These are phyloP conservation scores for Halictus quadricinctus DNA, from an alignment of 2,888 invertebrate genomes.

Conservation along the genomic window DNA sequence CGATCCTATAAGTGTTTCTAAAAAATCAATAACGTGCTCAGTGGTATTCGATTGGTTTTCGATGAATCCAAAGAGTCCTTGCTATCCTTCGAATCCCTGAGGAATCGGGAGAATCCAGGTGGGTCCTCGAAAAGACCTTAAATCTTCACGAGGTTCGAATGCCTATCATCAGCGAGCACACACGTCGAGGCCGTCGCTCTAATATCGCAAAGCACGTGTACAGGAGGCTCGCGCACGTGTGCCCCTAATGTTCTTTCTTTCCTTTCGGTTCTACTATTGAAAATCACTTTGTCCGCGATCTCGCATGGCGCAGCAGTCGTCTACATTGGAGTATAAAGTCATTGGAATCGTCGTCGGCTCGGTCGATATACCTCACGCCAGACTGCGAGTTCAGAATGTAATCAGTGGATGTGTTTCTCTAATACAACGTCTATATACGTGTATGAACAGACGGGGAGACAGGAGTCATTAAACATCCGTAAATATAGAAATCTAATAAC, in stretches of 20 bases:
- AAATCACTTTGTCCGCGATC: conserved; percentile 21
- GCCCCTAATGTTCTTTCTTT: neutral
- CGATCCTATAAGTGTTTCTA: neutral
- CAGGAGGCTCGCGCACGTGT: neutral
- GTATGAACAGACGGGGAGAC: neutral
- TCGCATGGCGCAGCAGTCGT: neutral
- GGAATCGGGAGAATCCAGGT: neutral
- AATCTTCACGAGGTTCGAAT: neutral
- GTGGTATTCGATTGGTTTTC: neutral
- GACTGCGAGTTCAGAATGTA: neutral
- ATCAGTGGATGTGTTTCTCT: neutral
- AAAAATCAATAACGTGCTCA: neutral
- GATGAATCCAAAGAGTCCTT: neutral
- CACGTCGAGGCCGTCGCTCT: neutral
- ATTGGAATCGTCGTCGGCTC: neutral
- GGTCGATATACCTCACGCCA: neutral
- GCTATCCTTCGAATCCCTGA: neutral
- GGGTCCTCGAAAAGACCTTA: neutral
- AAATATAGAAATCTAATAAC: neutral
- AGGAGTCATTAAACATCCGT: neutral
- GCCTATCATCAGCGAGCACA: neutral
- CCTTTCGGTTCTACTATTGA: neutral
- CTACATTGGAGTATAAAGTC: neutral
- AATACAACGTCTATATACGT: neutral
- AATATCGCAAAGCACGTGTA: neutral